A percentile compares a stretch with the other conserved stretches of the same genome.
These are phyloP conservation scores for Oxytorus armatus DNA, from an alignment of 2,888 invertebrate species.

Conservation along the genomic window DNA sequence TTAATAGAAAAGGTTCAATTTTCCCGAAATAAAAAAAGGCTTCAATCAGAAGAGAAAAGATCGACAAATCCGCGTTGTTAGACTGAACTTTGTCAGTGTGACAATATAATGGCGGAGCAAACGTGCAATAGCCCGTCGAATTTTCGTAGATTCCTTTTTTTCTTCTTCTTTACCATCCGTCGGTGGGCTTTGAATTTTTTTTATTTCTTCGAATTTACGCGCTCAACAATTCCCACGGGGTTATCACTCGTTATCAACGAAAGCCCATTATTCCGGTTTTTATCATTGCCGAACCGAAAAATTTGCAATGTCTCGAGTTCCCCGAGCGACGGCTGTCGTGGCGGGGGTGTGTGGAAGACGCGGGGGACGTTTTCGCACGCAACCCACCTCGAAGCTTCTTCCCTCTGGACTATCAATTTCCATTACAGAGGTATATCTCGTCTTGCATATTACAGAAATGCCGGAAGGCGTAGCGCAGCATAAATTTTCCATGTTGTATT, in stretches of 20 bases:
- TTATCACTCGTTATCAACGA: not conserved
- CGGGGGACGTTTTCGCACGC: not conserved
- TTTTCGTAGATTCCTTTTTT: too few relatives aligned
- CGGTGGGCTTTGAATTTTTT: not conserved
- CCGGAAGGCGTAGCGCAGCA: slow-evolving; percentile 40
- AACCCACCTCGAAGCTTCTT: not conserved
- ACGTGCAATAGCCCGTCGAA: too few relatives aligned
- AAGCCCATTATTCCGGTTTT: not conserved
- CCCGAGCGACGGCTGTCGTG: too few relatives aligned
- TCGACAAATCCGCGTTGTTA: too few relatives aligned
- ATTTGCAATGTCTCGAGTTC: not conserved
- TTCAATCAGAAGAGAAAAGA: too few relatives aligned
- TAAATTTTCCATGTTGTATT: slow-evolving; percentile 38
- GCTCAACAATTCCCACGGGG: not conserved
- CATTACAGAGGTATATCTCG: slow-evolving; percentile 35
- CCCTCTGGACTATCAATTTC: slow-evolving; percentile 32
- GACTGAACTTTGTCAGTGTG: too few relatives aligned
- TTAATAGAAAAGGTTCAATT: too few relatives aligned
- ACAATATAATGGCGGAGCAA: too few relatives aligned
- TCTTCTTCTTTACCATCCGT: too few relatives aligned
- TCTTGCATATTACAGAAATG: slow-evolving; percentile 18
- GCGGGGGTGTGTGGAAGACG: too few relatives aligned
- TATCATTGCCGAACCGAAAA: not conserved
- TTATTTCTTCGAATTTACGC: not conserved
- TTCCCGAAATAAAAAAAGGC: too few relatives aligned